Evolutionary conservation across 2,888 invertebrate genomes (phyloP), one percentile per base, ranked within the genome.

Genomic region (Drosophila antonietae): DNA sequence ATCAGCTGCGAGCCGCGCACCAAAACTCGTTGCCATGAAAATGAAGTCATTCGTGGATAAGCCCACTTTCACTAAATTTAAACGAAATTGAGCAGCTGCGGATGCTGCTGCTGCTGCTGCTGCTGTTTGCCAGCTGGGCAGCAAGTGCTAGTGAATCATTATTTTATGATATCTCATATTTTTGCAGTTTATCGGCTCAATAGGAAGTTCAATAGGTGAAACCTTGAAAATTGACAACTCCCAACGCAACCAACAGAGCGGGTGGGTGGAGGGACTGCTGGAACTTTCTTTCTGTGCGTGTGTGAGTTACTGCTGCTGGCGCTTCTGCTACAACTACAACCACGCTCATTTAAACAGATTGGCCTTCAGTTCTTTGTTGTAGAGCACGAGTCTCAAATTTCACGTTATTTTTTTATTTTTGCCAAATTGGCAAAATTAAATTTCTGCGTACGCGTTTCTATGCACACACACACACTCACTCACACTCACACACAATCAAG

Each of bases 371-470:
- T 49, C 53, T 10, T 9, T 20, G 44, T 33, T 33, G 33, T 20
- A 44, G 7, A 33, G 18, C 15, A 20, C 37, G 70, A 62, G 75
- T 75, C 73, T 86, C 88, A 75, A 82, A 63, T 88, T 82, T 82
- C 86, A 76, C 53, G n/a, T 28, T 49, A 49, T 46, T 70, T 52
- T 15, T 46, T 67, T 57, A 57, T 80, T 79, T 68, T 68, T 90
- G 89, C 87, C 90, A 86, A 90, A 73, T 89, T 89, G 89, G 87
- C 89, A 87, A 87, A 86, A 79, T 80, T 77, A 20, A 70, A 75
- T 82, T 81, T 88, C 76, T 73, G 79, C 82, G 73, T 67, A 71
- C 66, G 64, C 74, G 75, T 71, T 86, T 83, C 74, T 63, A 70
- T 58, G 49, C 63, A 71, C 81, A 64, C 78, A 64, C 78, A 61